These are phyloP conservation scores for Hydroisotoma schaefferi DNA, from an alignment of 2,888 invertebrate genomes.

Conservation along the genomic window DNA sequence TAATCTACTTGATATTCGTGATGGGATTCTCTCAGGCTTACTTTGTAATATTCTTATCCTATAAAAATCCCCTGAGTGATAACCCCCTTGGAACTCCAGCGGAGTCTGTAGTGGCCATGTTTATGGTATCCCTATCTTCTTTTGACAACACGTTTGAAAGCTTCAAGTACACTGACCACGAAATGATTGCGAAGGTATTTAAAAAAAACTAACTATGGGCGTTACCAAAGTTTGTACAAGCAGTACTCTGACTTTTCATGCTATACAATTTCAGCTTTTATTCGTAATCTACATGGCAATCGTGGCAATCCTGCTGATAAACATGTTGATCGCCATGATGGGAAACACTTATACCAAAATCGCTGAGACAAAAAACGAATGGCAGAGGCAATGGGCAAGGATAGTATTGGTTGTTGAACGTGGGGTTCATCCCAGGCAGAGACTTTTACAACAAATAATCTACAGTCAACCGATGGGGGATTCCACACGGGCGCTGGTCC, in stretches of 20 bases:
- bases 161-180: conserved; percentile 83
- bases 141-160: conserved; percentile 92
- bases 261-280: conserved; percentile 64
- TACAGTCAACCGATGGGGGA: conserved; percentile 95
- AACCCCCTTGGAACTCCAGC: conserved; percentile 88
- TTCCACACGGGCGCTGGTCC: conserved; percentile 76
- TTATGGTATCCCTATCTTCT: conserved; percentile 95
- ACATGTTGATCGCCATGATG: conserved; percentile 99
- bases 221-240: conserved; percentile 16
- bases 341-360: conserved; percentile 98
- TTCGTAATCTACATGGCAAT: conserved; percentile 98
- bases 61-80: conserved; percentile 70
- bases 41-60: conserved; percentile 85
- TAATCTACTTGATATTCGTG: conserved; percentile 94
- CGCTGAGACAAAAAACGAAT: conserved; percentile 93
- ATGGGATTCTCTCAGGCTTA: conserved; percentile 97
- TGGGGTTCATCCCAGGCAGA: conserved; percentile 85
- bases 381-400: conserved; percentile 97
- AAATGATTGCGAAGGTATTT: conserved; percentile 80
- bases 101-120: conserved; percentile 96
- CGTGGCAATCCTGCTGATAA: conserved; percentile 89
- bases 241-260: background rate
- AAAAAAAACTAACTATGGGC: background rate
- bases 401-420: conserved; percentile 95
- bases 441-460: conserved; percentile 76